A percentile compares a stretch with the other conserved stretches of the same genome.
Conservation (phyloP, 2,113 vertebrate species). For the Vireo altiloquus region DNA sequence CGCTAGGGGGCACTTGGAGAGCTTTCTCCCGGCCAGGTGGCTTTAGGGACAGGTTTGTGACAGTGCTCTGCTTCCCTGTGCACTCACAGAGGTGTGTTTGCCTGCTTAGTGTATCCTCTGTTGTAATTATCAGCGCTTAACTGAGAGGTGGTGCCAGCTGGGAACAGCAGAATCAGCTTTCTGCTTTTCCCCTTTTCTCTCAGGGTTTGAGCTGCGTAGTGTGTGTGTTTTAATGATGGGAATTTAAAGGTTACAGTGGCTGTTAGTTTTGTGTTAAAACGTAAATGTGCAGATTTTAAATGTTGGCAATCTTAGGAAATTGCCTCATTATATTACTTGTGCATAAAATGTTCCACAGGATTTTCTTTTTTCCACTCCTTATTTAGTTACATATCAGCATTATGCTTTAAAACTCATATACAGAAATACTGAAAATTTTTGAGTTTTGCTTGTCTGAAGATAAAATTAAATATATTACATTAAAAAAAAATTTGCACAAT, state of each 20-base stretch:
- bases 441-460: not conserved
- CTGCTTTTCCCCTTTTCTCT: no score
- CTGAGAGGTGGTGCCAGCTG: not conserved
- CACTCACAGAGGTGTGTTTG: not conserved
- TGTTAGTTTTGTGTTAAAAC: not conserved
- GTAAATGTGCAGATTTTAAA: not conserved
- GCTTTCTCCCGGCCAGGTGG: not conserved
- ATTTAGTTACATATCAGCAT: not conserved
- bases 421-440: not conserved
- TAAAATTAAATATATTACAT: not conserved
- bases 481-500: not conserved
- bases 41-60: not conserved
- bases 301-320: not conserved
- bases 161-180: not conserved
- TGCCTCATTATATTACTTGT: not conserved
- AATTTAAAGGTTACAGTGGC: not conserved
- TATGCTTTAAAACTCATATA: not conserved
- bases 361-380: not conserved
- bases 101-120: not conserved
- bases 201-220: not conserved
- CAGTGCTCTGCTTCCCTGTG: not conserved
- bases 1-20: constrained; percentile 32
- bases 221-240: not conserved
- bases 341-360: not conserved
- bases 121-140: not conserved